phyloP scores from a whole-genome alignment of 2,797 vertebrate species.

The Ctenopoma kingsleyae region DNA sequence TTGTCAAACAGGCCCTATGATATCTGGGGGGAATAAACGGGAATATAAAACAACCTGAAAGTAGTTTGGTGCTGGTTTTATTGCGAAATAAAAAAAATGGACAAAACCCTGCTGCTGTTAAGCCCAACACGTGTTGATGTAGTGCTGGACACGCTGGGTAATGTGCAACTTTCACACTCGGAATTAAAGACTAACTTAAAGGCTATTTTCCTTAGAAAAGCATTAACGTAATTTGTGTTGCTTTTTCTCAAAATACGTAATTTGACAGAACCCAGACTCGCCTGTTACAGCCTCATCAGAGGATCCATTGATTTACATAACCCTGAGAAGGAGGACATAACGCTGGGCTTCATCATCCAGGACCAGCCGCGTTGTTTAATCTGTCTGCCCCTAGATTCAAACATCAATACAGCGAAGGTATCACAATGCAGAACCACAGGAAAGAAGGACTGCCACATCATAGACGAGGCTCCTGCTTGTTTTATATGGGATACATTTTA shows the following conservation, averaged over 20 bases:
- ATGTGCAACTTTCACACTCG: neutral
- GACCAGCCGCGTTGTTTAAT: neutral
- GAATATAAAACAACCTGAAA: constrained; percentile 28
- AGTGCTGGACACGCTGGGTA: neutral
- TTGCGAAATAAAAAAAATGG: constrained; percentile 15
- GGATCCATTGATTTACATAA: neutral
- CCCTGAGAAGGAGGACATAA: neutral
- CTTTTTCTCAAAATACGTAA: neutral
- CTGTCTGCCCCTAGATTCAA: neutral
- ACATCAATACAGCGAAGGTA: neutral
- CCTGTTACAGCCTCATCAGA: neutral
- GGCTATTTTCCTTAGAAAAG: neutral
- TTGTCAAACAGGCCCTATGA: constrained; percentile 48
- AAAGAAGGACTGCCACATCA: neutral
- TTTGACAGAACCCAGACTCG: neutral
- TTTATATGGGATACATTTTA: neutral
- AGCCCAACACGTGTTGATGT: neutral
- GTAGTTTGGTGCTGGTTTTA: constrained; percentile 8
- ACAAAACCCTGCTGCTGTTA: neutral
- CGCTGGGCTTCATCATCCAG: neutral
- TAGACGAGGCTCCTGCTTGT: neutral
- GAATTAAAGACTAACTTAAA: neutral
- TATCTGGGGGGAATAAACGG: constrained; percentile 30
- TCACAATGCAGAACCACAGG: neutral
- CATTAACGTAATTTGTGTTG: too few species aligned